phyloP scores from a whole-genome alignment of 2,888 invertebrate species.

The Drosophila atripex region DNA sequence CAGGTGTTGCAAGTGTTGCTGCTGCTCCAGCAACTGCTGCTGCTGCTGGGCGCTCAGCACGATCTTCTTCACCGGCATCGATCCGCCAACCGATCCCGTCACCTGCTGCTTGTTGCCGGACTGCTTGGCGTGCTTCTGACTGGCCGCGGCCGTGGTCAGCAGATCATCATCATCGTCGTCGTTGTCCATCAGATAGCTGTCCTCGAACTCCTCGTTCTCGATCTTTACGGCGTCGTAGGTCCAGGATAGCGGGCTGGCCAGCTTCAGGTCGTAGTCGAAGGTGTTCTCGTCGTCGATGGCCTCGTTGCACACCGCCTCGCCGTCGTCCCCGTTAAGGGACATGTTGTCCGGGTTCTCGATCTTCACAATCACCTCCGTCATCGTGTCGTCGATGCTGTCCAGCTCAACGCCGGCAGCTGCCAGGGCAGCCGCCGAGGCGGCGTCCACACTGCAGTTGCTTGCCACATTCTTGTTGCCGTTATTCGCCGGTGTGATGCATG shows the following conservation, averaged over 20 bases:
- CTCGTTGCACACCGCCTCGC: conserved; percentile 72
- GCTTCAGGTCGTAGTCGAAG: conserved; percentile 82
- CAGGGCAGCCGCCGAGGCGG: conserved; percentile 75
- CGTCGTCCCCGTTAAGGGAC: conserved; percentile 69
- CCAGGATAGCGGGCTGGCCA: conserved; percentile 84
- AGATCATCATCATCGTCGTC: conserved; percentile 81
- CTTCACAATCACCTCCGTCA: conserved; percentile 82
- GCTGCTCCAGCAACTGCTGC: conserved; percentile 78
- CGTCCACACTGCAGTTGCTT: conserved; percentile 72
- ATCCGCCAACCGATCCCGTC: conserved; percentile 2
- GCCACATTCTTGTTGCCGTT: conserved; percentile 57
- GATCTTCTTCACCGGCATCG: conserved; percentile 43
- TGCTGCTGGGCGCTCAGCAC: conserved; percentile 59
- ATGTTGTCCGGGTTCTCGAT: conserved; percentile 79
- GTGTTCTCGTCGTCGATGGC: conserved; percentile 75
- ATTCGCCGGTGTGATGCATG: conserved; percentile 77
- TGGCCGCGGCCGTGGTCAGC: conserved; percentile 75
- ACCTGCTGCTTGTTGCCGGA: conserved; percentile 59
- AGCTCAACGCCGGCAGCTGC: conserved; percentile 80
- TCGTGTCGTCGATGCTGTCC: conserved; percentile 79
- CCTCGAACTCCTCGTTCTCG: conserved; percentile 83
- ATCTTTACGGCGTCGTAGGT: conserved; percentile 83
- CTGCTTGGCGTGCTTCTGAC: conserved; percentile 77
- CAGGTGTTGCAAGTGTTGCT: conserved; percentile 78
- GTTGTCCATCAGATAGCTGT: conserved; percentile 79